Conservation (phyloP, 2,797 vertebrate species). For the Scyliorhinus canicula region DNA sequence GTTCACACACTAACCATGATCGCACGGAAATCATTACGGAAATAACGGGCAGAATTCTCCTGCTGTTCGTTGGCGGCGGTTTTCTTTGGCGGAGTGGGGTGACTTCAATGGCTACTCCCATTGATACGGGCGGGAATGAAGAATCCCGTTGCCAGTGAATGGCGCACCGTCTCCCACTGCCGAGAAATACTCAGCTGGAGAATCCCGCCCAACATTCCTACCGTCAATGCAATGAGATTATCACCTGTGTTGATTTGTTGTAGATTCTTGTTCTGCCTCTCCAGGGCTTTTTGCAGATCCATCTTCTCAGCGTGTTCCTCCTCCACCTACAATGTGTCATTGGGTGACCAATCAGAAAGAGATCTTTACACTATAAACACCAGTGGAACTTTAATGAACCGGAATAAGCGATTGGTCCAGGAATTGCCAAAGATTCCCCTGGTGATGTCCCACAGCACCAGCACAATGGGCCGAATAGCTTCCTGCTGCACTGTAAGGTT, state of each 20-base stretch:
- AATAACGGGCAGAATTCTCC: too few species aligned
- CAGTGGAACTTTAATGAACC: not conserved
- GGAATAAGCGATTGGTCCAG: not conserved
- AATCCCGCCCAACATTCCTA: not conserved
- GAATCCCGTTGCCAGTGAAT: too few species aligned
- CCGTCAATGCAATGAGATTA: not conserved
- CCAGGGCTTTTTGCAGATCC: constrained; percentile 53
- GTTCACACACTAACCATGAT: not conserved
- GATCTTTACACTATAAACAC: not conserved
- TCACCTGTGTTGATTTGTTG: constrained; percentile 67
- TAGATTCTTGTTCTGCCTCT: constrained; percentile 56
- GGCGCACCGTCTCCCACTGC: too few species aligned
- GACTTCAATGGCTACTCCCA: too few species aligned
- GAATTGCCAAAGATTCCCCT: not conserved
- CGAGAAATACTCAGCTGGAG: too few species aligned
- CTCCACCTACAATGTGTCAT: constrained; percentile 48
- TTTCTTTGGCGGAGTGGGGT: too few species aligned
- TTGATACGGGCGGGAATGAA: too few species aligned
- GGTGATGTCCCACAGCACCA: not conserved
- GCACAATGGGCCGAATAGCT: not conserved
- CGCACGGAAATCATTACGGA: too few species aligned
- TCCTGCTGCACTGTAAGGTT: not conserved
- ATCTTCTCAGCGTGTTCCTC: constrained; percentile 57
- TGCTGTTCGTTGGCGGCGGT: too few species aligned
- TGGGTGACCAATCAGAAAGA: not conserved